Percentiles rank a stretch among this genome's conserved stretches.
These are phyloP conservation scores for Spea bombifrons DNA, from an alignment of 2,113 vertebrate species.

Conservation along the genomic window DNA sequence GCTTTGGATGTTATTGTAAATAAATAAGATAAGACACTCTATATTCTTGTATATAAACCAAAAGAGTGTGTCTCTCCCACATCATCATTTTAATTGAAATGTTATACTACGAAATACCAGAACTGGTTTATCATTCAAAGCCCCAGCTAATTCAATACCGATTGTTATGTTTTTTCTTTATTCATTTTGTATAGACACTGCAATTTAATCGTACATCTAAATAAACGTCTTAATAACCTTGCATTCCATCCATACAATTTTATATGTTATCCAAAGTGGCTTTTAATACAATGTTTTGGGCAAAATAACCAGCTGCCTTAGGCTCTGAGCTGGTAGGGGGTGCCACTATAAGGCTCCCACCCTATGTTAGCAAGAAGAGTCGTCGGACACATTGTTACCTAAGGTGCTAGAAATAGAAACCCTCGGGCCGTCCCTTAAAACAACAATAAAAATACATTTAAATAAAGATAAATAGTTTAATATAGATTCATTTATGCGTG, in stretches of 20 bases:
- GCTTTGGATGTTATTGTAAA: slow-evolving; percentile 88
- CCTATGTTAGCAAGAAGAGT: no score
- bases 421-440: background rate
- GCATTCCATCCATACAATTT: background rate
- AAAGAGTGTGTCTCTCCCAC: slow-evolving; percentile 58
- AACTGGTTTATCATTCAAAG: slow-evolving; percentile 9
- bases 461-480: no score
- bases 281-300: no score
- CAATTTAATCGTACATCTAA: slow-evolving; percentile 17
- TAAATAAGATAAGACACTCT: slow-evolving; percentile 80
- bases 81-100: slow-evolving; percentile 50
- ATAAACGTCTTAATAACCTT: slow-evolving; percentile 15
- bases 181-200: slow-evolving; percentile 7
- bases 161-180: background rate
- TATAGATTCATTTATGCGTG: no score
- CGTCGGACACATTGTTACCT: no score
- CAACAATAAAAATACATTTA: no score
- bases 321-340: no score
- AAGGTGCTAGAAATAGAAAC: no score
- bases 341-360: no score
- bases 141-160: slow-evolving; percentile 6
- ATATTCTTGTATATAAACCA: slow-evolving; percentile 86
- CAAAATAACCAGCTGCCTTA: no score
- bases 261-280: background rate
- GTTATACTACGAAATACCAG: background rate